Base-by-base conservation (phyloP, 2,797 vertebrate genomes). In the Orestias chungarensis region DNA sequence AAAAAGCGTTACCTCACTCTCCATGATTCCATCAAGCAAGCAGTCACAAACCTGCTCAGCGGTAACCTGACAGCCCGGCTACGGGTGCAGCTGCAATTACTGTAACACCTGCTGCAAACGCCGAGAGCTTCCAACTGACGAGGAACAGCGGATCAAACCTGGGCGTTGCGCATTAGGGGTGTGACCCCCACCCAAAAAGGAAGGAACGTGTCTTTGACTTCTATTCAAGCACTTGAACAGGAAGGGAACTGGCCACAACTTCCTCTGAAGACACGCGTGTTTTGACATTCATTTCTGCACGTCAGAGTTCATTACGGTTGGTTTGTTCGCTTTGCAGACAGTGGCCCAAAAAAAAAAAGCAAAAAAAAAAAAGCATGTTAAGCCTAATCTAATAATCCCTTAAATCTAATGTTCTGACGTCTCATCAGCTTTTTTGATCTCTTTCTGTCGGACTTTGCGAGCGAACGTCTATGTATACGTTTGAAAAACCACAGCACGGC, bases 241-340 rank as follows among this genome's bases (percentile, higher is more conserved):
- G 96, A 97, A 96, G 90, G 27, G 61, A 74, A 83, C 35, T 23
- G 75, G 91, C 95, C 96, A 72, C 95, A 82, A 81, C 70, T 96
- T 97, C 97, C 96, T 96, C 85, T 91, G 86, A 93, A 74, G 87
- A 92, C 88, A 90, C 81, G 55, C n/a, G 59, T 68, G 74, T 12
- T 33, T 7, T 69, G 74, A 74, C 1, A 3, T 29, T 27, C 17
- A 59, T 40, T 43, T 68, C 18, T 47, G 17, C 59, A 44, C n/a
- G n/a, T 61, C 43, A 50, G 54, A 43, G 10, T 29, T 40, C 25
- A 3, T 70, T 23, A 3, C 33, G 6, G 79, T 79, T 50, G 67
- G 12, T 74, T 62, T 33, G 55, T 31, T 12, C 23, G 40, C 17
- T 15, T 31, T 8, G 49, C 31, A 59, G 6, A 64, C 40, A 23